Conservation (phyloP, 2,113 vertebrate species). For the Hemiprocne comata region DNA sequence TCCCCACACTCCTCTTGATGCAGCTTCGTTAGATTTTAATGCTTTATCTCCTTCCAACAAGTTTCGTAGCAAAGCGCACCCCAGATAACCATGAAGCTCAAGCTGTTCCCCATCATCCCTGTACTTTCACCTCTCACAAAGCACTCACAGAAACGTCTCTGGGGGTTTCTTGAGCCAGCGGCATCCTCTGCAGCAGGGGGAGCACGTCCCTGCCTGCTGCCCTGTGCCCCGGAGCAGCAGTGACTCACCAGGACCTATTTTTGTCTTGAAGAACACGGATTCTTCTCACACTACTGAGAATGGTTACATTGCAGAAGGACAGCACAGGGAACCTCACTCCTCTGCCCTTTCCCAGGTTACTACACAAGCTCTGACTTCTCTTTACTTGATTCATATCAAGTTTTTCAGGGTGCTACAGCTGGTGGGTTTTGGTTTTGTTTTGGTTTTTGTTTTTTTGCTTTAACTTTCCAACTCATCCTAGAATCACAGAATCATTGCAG, state of each 20-base stretch:
- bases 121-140: not conserved
- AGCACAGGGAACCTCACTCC: accelerated
- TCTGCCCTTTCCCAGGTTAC: not conserved
- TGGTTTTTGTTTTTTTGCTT: not conserved
- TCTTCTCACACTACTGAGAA: accelerated
- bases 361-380: not conserved
- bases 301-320: not conserved
- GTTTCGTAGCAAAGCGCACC: not conserved
- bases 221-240: not conserved
- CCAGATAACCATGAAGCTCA: not conserved
- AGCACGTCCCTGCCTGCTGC: accelerated
- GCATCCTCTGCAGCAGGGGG: not conserved
- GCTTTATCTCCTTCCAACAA: not conserved
- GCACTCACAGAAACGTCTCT: accelerated
- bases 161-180: not conserved
- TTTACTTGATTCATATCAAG: not conserved
- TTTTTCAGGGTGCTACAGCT: not conserved
- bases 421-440: accelerated
- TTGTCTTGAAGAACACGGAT: not conserved
- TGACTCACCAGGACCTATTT: not conserved
- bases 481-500: not conserved
- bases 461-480: not conserved
- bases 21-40: not conserved
- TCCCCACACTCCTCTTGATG: not conserved
- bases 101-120: not conserved